Conservation (phyloP, 2,797 vertebrate genomes). For the Sebastes goodei region DNA sequence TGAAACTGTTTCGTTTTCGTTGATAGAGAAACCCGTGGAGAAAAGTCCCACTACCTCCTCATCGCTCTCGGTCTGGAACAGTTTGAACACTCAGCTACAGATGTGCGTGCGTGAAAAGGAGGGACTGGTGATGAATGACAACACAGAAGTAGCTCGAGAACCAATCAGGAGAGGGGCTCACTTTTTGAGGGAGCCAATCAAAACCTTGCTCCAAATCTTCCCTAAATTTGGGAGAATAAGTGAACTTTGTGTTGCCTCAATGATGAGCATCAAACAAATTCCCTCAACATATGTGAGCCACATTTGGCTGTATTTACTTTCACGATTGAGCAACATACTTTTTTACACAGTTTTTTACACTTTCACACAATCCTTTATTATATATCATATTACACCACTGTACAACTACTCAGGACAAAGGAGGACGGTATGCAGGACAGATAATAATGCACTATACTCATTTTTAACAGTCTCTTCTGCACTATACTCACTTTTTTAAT, state of each 20-base stretch:
- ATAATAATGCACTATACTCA: no score
- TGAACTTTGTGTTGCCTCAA: constrained; percentile 15
- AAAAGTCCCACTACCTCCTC: constrained; percentile 2
- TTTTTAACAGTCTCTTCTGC: no score
- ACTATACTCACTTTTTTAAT: no score
- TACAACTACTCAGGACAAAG: no score
- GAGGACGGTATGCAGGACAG: no score
- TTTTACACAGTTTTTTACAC: not conserved
- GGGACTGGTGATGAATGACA: constrained; percentile 32
- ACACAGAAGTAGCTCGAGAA: not conserved
- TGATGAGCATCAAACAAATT: not conserved
- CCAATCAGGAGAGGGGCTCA: constrained; percentile 59
- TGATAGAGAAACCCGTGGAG: not conserved
- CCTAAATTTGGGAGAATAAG: not conserved
- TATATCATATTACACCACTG: not conserved
- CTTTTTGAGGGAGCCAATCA: constrained; percentile 54
- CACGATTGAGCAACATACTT: not conserved
- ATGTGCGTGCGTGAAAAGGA: constrained; percentile 39
- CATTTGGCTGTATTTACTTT: not conserved
- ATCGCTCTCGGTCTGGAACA: not conserved
- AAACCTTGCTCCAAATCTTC: not conserved
- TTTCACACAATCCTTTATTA: not conserved
- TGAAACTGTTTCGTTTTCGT: not conserved
- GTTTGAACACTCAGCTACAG: constrained; percentile 12
- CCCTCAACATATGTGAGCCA: not conserved